These are phyloP conservation scores for Drosophila mettleri DNA, from an alignment of 2,888 invertebrate species.

Conservation along the genomic window DNA sequence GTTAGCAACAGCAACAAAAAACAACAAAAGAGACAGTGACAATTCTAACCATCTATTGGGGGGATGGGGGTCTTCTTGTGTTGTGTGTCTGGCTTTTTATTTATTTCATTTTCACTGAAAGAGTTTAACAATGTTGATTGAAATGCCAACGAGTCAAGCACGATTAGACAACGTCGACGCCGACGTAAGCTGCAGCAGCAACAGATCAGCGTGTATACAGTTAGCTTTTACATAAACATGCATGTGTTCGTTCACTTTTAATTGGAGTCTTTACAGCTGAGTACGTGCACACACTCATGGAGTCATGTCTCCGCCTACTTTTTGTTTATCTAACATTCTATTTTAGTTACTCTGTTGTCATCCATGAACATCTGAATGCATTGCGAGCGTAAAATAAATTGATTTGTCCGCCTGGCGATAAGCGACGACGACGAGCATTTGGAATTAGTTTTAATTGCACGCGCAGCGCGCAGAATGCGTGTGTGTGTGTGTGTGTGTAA, in stretches of 20 bases:
- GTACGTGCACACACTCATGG: slow-evolving; percentile 2
- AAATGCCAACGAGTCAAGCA: slow-evolving; percentile 51
- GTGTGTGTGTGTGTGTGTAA: background rate
- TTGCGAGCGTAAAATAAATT: slow-evolving; percentile 27
- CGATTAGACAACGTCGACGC: slow-evolving; percentile 25
- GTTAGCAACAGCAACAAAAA: slow-evolving; percentile 40
- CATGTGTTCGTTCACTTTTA: background rate
- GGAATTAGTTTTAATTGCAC: slow-evolving; percentile 30
- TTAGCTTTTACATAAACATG: slow-evolving; percentile 14
- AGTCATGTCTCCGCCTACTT: background rate
- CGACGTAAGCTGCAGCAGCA: slow-evolving; percentile 10
- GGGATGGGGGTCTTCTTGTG: slow-evolving; percentile 39
- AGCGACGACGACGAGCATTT: slow-evolving; percentile 6
- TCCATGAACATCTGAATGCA: slow-evolving; percentile 36
- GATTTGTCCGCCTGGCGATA: slow-evolving; percentile 20
- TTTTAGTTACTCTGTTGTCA: slow-evolving; percentile 17
- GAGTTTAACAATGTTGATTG: slow-evolving; percentile 39
- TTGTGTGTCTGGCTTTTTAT: slow-evolving; percentile 19
- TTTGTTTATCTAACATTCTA: slow-evolving; percentile 7
- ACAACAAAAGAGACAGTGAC: slow-evolving; percentile 31
- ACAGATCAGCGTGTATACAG: slow-evolving; percentile 21
- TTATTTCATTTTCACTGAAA: slow-evolving; percentile 45
- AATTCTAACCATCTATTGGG: slow-evolving; percentile 65
- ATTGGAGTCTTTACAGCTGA: slow-evolving; percentile 2
- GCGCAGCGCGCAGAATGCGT: too few species aligned